phyloP scores from a whole-genome alignment of 2,113 vertebrate genomes.

The Larimichthys crocea region DNA sequence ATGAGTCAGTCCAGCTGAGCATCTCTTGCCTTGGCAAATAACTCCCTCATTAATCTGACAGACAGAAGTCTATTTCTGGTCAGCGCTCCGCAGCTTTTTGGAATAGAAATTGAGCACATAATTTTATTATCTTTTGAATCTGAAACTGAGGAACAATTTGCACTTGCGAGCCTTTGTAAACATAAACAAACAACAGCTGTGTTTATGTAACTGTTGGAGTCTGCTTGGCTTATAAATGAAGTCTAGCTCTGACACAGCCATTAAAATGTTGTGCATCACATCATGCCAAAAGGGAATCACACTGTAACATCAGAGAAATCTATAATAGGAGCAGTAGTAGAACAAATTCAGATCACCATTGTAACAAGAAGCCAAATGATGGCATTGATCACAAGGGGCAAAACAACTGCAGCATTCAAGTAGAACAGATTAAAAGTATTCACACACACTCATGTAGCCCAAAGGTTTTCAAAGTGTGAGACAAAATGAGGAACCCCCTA shows the following conservation, averaged over 20 bases:
- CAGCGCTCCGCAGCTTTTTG: constrained; percentile 33
- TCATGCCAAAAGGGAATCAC: constrained; percentile 35
- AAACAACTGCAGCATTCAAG: constrained; percentile 31
- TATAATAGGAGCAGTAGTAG: background rate
- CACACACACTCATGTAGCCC: background rate
- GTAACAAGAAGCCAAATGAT: background rate
- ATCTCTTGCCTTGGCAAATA: constrained; percentile 31
- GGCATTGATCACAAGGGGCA: background rate
- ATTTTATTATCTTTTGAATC: constrained; percentile 54
- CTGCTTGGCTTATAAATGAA: constrained; percentile 36
- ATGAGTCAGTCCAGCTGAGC: constrained; percentile 59
- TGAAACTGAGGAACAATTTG: constrained; percentile 48
- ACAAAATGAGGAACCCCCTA: too few relatives aligned
- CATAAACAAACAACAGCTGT: constrained; percentile 67
- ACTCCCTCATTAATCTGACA: constrained; percentile 65
- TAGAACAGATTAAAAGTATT: constrained; percentile 21
- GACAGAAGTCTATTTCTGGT: constrained; percentile 59
- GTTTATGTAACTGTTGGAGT: constrained; percentile 44
- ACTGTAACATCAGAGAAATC: constrained; percentile 11
- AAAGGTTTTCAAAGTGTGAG: too few relatives aligned
- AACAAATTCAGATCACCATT: background rate
- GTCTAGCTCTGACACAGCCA: constrained; percentile 1
- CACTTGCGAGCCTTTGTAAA: constrained; percentile 41
- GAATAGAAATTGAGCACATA: constrained; percentile 33
- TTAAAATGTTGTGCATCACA: constrained; percentile 41